phyloP scores from a whole-genome alignment of 2,113 vertebrate species.

The Odontesthes bonariensis region DNA sequence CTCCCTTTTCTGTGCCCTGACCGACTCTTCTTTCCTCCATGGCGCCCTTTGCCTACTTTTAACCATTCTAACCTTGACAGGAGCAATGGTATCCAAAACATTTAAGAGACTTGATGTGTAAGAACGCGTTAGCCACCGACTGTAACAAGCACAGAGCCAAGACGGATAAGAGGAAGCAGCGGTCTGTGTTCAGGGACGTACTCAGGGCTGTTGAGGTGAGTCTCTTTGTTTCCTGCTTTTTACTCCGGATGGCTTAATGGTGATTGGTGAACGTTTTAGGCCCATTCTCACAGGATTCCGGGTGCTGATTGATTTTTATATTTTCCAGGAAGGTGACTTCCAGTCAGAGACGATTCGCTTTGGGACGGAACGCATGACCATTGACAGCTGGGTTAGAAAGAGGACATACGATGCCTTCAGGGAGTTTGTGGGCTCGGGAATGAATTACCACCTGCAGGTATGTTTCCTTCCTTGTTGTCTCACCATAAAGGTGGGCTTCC shows the following conservation, averaged over 20 bases:
- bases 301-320: background rate
- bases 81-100: no score
- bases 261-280: background rate
- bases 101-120: no score
- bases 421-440: constrained; percentile 93
- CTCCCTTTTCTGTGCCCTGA: no score
- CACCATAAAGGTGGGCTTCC: background rate
- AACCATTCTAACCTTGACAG: no score
- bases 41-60: no score
- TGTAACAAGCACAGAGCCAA: constrained; percentile 97
- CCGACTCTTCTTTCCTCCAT: no score
- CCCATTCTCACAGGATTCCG: background rate
- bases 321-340: constrained; percentile 90
- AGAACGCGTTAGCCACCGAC: constrained; percentile 96
- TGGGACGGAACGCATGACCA: constrained; percentile 95
- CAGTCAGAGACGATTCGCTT: constrained; percentile 94
- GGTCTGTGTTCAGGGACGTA: constrained; percentile 95
- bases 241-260: background rate
- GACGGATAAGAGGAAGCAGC: constrained; percentile 95
- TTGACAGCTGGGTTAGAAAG: constrained; percentile 96
- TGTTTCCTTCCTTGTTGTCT: background rate
- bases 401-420: constrained; percentile 93
- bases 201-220: constrained; percentile 93
- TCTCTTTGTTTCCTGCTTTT: background rate
- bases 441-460: constrained; percentile 98